A percentile compares a stretch with the other conserved stretches of the same genome.
phyloP scores from a whole-genome alignment of 2,888 invertebrate species.

The Melanotus villosus region DNA sequence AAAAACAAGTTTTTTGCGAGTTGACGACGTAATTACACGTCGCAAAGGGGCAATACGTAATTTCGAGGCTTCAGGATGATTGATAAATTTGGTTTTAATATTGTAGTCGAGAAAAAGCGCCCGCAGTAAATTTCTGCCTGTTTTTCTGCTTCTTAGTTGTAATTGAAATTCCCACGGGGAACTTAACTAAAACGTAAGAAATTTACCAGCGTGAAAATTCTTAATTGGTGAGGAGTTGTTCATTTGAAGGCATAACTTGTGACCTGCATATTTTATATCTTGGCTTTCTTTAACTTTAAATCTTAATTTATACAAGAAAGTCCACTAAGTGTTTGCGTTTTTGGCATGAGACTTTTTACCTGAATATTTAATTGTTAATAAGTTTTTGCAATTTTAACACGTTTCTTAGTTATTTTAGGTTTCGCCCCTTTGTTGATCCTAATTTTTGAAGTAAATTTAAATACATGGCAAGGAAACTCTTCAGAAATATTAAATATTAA shows the following conservation, averaged over 20 bases:
- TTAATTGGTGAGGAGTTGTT: slow-evolving; percentile 33
- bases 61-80: slow-evolving; percentile 4
- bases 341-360: too few species aligned
- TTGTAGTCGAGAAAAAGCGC: slow-evolving; percentile 5
- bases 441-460: too few species aligned
- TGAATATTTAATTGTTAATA: too few species aligned
- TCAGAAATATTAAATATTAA: too few species aligned
- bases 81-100: slow-evolving; percentile 19
- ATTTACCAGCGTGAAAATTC: slow-evolving; percentile 27
- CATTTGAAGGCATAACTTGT: slow-evolving; percentile 27
- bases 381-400: too few species aligned
- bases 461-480: too few species aligned
- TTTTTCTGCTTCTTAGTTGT: slow-evolving; percentile 21
- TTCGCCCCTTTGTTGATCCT: too few species aligned
- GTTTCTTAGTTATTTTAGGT: too few species aligned
- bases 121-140: slow-evolving; percentile 7
- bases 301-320: too few species aligned
- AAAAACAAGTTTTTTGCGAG: slow-evolving; percentile 4
- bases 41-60: slow-evolving; percentile 1
- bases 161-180: slow-evolving; percentile 25
- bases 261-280: slow-evolving; percentile 34
- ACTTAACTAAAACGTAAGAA: slow-evolving; percentile 4
- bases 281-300: too few species aligned
- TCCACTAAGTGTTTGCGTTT: too few species aligned
- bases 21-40: slow-evolving; percentile 3